A percentile compares a stretch with the other conserved stretches of the same genome.
Evolutionary conservation across 1,140 invertebrate species (phyloP).

Genomic region (Macrosteles quadrilineatus): DNA sequence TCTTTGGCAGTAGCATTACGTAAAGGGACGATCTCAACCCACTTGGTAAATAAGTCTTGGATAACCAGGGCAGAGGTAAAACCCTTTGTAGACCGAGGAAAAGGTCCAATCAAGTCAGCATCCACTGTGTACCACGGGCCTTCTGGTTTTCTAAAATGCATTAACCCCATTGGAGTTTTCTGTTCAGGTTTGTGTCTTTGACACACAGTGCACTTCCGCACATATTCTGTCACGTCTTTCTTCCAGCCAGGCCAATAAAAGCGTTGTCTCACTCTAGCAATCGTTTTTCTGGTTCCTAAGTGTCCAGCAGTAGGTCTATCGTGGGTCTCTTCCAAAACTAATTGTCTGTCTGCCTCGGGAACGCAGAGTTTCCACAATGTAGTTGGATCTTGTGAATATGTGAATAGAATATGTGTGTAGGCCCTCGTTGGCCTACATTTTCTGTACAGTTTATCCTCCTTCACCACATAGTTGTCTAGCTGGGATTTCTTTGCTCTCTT

Average conservation of each 20-base stretch:
- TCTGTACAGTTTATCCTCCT: no score
- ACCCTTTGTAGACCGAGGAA: conserved; percentile 46
- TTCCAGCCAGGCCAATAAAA: conserved; percentile 47
- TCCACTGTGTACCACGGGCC: no score
- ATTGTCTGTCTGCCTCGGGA: conserved; percentile 33
- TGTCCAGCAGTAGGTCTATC: conserved; percentile 39
- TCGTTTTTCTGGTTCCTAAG: conserved; percentile 44
- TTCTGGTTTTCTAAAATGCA: conserved; percentile 41
- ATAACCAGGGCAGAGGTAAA: conserved; percentile 48
- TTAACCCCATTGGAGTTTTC: conserved; percentile 42
- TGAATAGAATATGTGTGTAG: no score
- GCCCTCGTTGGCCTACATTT: no score
- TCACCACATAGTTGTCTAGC: not conserved
- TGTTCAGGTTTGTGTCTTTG: conserved; percentile 44
- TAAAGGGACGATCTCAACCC: conserved; percentile 45
- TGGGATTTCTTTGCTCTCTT: not conserved
- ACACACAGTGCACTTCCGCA: conserved; percentile 41
- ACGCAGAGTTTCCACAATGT: conserved; percentile 44
- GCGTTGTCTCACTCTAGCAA: not conserved
- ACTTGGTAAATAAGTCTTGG: conserved; percentile 50
- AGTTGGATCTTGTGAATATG: no score
- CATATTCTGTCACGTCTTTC: conserved; percentile 40
- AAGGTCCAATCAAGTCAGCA: conserved; percentile 51
- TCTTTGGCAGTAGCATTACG: conserved; percentile 9
- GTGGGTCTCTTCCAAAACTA: conserved; percentile 41